Base-by-base conservation (phyloP, 2,797 vertebrate genomes). In the Eupleurogrammus muticus region DNA sequence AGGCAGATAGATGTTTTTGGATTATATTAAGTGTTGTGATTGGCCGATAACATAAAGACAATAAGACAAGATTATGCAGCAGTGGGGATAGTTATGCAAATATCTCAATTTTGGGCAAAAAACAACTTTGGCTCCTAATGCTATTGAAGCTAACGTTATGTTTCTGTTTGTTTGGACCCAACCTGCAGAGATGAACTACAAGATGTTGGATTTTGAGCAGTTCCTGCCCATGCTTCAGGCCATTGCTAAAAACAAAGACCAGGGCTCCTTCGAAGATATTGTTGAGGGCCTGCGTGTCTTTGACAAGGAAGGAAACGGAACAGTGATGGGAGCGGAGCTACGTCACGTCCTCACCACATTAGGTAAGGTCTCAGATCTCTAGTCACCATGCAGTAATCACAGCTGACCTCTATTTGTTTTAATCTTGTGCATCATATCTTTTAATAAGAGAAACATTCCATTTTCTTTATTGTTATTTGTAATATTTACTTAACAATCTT, bases 251-350 rank as follows among this genome's bases (percentile, higher is more conserved):
- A 97, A 97, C 93, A 97, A 96, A 90, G 97, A 98, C 84, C 96
- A 97, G 87, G 96, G 96, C 20, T 96, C 95, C 14, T 96, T 95
- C 13, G 97, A 98, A 72, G 97, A 97, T 42, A 97, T 97, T 2
- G 95, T 97, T 0, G 97, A 98, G 83, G 97, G 96, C 8, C 91
- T 98, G 69, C 89, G 95, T 24, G 97, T 97, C 17, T 98, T 98
- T 48, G 97, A 98, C 92, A 98, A 97, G 77, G 97, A 98, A 83
- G 96, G 96, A 68, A 97, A 98, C 0, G 96, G 97, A 68, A 97
- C 95, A 0, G 96, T 98, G 78, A 98, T 98, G 96, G 97, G 96
- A 1, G 96, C 97, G 0, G 96, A 98, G 85, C 90, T 98, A 34
- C 96, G 97, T 21, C 97, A 98, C n/a, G 97, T 98, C 36, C 95